A percentile compares a stretch with the other conserved stretches of the same genome.
Conservation (phyloP, 2,888 invertebrate species). For the Tetranychus piercei region DNA sequence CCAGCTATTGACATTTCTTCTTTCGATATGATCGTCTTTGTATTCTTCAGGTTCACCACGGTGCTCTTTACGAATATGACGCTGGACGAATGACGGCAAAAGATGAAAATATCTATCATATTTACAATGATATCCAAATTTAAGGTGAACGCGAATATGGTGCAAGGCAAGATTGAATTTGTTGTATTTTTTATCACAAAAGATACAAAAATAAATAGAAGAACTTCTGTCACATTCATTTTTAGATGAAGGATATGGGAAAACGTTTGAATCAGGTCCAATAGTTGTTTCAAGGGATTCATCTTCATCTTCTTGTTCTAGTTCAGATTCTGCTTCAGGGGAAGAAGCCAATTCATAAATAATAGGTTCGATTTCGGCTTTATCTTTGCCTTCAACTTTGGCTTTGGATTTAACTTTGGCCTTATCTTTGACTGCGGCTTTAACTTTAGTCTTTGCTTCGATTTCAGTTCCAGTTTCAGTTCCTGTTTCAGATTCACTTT, state of each 20-base stretch:
- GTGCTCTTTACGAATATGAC: background rate
- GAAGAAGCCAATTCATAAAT: too few species aligned
- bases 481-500: background rate
- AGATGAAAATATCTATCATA: background rate
- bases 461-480: conserved; percentile 2
- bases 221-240: background rate
- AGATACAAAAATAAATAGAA: background rate
- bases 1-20: background rate
- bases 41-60: background rate
- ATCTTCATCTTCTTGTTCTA: too few species aligned
- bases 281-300: too few species aligned
- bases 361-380: too few species aligned
- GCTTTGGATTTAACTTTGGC: too few species aligned
- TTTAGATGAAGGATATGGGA: too few species aligned
- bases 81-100: background rate
- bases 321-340: too few species aligned
- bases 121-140: background rate
- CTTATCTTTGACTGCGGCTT: background rate
- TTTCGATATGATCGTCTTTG: background rate
- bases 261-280: too few species aligned
- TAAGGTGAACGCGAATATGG: background rate
- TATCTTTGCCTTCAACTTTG: too few species aligned
- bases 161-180: background rate
- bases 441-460: background rate
- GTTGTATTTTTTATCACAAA: background rate